These are phyloP conservation scores for Taenioides sp. DNA, from an alignment of 2,797 vertebrate species.

Conservation along the genomic window DNA sequence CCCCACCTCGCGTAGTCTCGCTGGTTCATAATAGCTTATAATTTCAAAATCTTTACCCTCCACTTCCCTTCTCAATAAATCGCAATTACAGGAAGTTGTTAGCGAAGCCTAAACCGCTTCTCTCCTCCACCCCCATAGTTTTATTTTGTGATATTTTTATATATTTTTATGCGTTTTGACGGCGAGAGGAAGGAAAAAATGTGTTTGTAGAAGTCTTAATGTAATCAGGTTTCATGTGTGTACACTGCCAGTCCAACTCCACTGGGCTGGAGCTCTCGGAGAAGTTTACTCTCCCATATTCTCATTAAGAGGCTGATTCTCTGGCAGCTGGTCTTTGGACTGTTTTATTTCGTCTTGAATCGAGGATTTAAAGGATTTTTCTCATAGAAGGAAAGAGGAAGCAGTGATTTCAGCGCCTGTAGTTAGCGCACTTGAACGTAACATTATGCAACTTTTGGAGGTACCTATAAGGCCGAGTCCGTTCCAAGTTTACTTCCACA, in stretches of 20 bases:
- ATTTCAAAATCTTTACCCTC: conserved; percentile 99
- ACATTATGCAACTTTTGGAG: conserved; percentile 16
- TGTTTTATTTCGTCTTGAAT: conserved; percentile 47
- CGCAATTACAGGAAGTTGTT: conserved; percentile 99
- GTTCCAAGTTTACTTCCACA: conserved; percentile 9
- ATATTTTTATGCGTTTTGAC: conserved; percentile 79
- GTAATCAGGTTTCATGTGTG: conserved; percentile 83
- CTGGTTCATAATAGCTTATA: conserved; percentile 96
- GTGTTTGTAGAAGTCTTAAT: conserved; percentile 76
- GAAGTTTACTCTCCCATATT: conserved; percentile 65
- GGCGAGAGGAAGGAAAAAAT: conserved; percentile 81
- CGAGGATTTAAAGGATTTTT: conserved; percentile 35
- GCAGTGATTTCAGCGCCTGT: conserved; percentile 5
- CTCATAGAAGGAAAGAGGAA: background rate
- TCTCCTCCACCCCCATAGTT: conserved; percentile 46
- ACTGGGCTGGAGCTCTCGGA: conserved; percentile 76
- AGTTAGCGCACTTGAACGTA: conserved; percentile 10
- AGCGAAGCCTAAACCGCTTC: conserved; percentile 83
- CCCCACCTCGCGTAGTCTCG: conserved; percentile 84
- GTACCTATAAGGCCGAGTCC: conserved; percentile 9
- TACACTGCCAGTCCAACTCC: conserved; percentile 87
- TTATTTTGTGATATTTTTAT: conserved; percentile 81
- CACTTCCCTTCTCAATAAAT: conserved; percentile 99
- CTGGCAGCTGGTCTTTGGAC: conserved; percentile 65
- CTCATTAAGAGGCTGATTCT: conserved; percentile 72